Evolutionary conservation across 2,888 invertebrate species (phyloP).

Genomic region (Teinopalpus imperialis): DNA sequence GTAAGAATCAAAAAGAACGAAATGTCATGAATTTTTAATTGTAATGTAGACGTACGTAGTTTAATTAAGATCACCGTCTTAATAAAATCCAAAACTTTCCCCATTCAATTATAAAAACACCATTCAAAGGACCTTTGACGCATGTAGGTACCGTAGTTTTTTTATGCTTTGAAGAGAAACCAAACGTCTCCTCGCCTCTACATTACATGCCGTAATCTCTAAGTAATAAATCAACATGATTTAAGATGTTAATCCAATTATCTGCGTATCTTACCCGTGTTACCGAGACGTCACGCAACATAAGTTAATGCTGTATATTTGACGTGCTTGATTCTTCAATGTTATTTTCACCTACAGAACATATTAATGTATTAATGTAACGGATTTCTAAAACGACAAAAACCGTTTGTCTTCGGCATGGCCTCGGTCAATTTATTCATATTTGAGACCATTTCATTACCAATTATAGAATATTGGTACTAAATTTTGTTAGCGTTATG

Average conservation of each 20-base stretch:
- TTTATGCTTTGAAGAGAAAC: slow-evolving; percentile 1
- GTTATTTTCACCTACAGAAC: slow-evolving; percentile 15
- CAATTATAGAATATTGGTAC: too few relatives aligned
- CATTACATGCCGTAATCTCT: slow-evolving; percentile 12
- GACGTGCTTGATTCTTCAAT: slow-evolving; percentile 9
- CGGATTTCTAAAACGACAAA: slow-evolving; percentile 14
- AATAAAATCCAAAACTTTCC: too few relatives aligned
- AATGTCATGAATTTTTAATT: too few relatives aligned
- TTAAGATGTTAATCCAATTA: slow-evolving; percentile 25
- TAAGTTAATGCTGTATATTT: slow-evolving; percentile 9
- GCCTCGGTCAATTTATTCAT: background rate
- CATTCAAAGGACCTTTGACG: too few relatives aligned
- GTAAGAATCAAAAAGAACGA: too few relatives aligned
- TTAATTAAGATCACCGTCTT: too few relatives aligned
- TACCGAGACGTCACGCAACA: slow-evolving; percentile 22
- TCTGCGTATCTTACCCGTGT: slow-evolving; percentile 20
- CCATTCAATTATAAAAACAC: too few relatives aligned
- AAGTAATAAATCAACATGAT: slow-evolving; percentile 24
- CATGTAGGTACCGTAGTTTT: too few relatives aligned
- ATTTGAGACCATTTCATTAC: slow-evolving; percentile 4
- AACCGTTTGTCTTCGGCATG: slow-evolving; percentile 1
- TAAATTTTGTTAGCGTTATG: too few relatives aligned
- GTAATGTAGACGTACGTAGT: too few relatives aligned
- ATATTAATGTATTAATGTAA: too few relatives aligned
- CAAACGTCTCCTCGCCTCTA: slow-evolving; percentile 1